Evolutionary conservation across 1,140 invertebrate species (phyloP), one percentile per base, ranked within the genome.

Genomic region (Polyergus mexicanus): DNA sequence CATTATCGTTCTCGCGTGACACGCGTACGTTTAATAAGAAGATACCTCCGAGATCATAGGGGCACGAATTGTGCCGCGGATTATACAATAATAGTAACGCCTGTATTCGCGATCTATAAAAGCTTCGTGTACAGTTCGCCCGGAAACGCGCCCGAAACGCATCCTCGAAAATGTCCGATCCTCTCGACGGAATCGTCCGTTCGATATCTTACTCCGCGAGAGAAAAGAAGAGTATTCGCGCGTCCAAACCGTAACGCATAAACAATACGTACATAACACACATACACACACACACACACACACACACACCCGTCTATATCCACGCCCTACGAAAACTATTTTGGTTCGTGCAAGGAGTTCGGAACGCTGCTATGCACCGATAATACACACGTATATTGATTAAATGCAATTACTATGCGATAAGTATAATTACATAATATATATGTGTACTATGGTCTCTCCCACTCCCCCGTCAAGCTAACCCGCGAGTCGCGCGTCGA

Each of bases 401-500:
- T 93, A 95, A 94, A 94, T 94, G 93, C 93, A 94, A 94, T 94
- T 94, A 95, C 93, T 94, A 95, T 92, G 94, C 93, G 94, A 95
- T 94, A 94, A 95, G 93, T 95, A 95, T 95, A 95, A 92, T 94
- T 94, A 95, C 93, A 93, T 94, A 94, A 94, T 94, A 94, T 94
- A 94, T 94, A 95, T 95, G 94, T 95, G 94, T 95, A 95, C 94
- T 95, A 95, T 95, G 94, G 94, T 95, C 94, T 95, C 94, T 95
- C 94, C 94, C 94, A 95, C 94, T 95, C 90, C 93, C 93, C 94
- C 94, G 92, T 94, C 92, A 93, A 92, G 63, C 41, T 77, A 78
- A 88, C 65, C 88, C 89, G 88, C 80, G n/a, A 77, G 88, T 60
- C 85, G 85, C 85, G 85, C 75, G 85, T 85, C 80, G 92, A 91